These are phyloP conservation scores for Hoplostethus mediterraneus DNA, from an alignment of 2,797 vertebrate species.

Conservation along the genomic window DNA sequence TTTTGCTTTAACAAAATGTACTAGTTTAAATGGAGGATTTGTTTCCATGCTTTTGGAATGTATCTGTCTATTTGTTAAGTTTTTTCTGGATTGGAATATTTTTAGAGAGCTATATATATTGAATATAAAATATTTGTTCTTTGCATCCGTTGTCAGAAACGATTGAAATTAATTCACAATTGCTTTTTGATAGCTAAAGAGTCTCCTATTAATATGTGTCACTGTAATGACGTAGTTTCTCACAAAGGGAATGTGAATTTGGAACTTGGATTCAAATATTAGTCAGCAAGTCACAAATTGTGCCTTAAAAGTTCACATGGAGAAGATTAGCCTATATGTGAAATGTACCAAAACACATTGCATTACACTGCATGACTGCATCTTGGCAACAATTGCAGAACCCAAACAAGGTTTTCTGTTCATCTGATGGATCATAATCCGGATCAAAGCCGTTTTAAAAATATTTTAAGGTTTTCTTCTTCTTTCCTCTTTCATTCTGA, in stretches of 20 bases:
- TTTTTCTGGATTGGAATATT: slow-evolving; percentile 47
- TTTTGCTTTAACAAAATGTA: slow-evolving; percentile 21
- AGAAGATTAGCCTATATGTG: slow-evolving; percentile 14
- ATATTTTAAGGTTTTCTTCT: not conserved
- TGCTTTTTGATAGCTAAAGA: not conserved
- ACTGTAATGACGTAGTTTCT: not conserved
- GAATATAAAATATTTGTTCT: slow-evolving; percentile 35
- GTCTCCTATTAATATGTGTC: not conserved
- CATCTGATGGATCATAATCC: not conserved
- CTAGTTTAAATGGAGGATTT: slow-evolving; percentile 11
- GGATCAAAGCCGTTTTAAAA: not conserved
- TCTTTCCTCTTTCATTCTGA: too few species aligned
- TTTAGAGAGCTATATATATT: slow-evolving; percentile 49
- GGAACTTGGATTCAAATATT: slow-evolving; percentile 32
- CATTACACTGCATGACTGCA: too few species aligned
- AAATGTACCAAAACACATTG: slow-evolving; percentile 3
- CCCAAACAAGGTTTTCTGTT: not conserved
- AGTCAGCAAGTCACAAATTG: slow-evolving; percentile 31
- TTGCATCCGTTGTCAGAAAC: slow-evolving; percentile 25
- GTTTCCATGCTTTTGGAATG: slow-evolving; percentile 37
- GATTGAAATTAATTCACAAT: slow-evolving; percentile 11
- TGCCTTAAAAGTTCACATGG: slow-evolving; percentile 64
- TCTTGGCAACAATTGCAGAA: too few species aligned
- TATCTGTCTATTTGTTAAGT: slow-evolving; percentile 49
- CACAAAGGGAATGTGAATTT: slow-evolving; percentile 29